These are phyloP conservation scores for Ephestia elutella DNA, from an alignment of 1,140 invertebrate species.

Conservation along the genomic window DNA sequence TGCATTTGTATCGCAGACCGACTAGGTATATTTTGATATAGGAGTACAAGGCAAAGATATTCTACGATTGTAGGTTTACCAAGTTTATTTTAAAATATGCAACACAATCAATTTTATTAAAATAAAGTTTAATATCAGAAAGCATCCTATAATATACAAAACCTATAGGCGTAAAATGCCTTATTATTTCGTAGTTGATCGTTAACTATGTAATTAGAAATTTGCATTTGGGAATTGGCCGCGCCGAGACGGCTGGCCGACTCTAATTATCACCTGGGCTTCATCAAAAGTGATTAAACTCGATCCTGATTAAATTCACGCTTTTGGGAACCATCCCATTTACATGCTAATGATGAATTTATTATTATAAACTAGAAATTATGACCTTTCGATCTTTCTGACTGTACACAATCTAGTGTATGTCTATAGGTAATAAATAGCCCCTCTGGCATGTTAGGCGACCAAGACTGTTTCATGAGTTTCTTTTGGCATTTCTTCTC, in stretches of 20 bases:
- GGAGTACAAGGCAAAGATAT: no score
- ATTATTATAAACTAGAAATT: not conserved
- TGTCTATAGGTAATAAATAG: no score
- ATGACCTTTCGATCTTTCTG: not conserved
- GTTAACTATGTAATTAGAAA: slow-evolving; percentile 25
- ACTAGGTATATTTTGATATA: no score
- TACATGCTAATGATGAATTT: slow-evolving; percentile 7
- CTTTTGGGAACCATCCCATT: slow-evolving; percentile 7
- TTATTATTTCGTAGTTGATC: slow-evolving; percentile 3
- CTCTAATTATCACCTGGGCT: slow-evolving; percentile 18
- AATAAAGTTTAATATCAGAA: no score
- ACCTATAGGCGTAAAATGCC: slow-evolving; percentile 1
- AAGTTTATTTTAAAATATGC: no score
- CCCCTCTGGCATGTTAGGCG: no score
- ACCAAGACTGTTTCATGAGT: no score
- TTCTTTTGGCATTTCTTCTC: no score
- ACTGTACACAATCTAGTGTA: no score
- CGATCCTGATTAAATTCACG: slow-evolving; percentile 11
- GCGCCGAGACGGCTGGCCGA: slow-evolving; percentile 9
- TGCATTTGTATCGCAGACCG: not conserved
- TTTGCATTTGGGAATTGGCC: slow-evolving; percentile 31
- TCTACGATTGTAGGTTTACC: no score
- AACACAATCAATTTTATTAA: no score
- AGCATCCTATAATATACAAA: no score
- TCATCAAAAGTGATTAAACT: slow-evolving; percentile 17